Percentiles rank a stretch among this genome's conserved stretches.
These are phyloP conservation scores for Tachina grossa DNA, from an alignment of 2,888 invertebrate genomes.

Conservation along the genomic window DNA sequence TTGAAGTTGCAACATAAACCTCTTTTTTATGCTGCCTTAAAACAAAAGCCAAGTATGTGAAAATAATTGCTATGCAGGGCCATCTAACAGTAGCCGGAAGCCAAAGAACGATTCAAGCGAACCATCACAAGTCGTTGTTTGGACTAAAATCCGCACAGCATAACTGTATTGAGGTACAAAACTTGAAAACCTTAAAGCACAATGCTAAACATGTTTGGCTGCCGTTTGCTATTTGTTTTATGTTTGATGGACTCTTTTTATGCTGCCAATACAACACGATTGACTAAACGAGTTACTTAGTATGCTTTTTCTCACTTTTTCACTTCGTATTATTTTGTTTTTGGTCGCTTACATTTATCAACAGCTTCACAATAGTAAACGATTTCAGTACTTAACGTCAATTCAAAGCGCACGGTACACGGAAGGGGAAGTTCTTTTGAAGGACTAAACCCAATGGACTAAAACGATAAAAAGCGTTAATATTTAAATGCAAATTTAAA, in stretches of 20 bases:
- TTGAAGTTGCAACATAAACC: slow-evolving; percentile 47
- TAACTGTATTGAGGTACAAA: slow-evolving; percentile 18
- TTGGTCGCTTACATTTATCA: slow-evolving; percentile 77
- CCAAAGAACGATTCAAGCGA: neutral
- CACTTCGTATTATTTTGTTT: slow-evolving; percentile 71
- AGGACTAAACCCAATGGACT: slow-evolving; percentile 10
- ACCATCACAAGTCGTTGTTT: neutral
- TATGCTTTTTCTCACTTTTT: slow-evolving; percentile 3
- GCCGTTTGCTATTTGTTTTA: slow-evolving; percentile 8
- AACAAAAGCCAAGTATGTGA: no score
- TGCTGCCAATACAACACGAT: slow-evolving; percentile 10
- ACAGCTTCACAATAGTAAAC: slow-evolving; percentile 73
- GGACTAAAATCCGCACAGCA: neutral
- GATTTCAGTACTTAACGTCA: slow-evolving; percentile 78
- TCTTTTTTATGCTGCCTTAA: slow-evolving; percentile 7
- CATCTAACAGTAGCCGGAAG: slow-evolving; percentile 1
- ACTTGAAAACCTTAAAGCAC: slow-evolving; percentile 25
- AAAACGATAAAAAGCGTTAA: slow-evolving; percentile 44
- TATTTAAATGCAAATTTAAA: slow-evolving; percentile 34
- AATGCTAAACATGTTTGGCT: slow-evolving; percentile 21
- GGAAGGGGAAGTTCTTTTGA: slow-evolving; percentile 33
- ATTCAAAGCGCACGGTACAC: slow-evolving; percentile 73
- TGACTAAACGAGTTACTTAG: neutral
- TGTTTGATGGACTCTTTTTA: slow-evolving; percentile 19
- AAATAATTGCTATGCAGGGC: no score